Base-by-base conservation (phyloP, 2,888 invertebrate species). In the Strigamia crassipes region DNA sequence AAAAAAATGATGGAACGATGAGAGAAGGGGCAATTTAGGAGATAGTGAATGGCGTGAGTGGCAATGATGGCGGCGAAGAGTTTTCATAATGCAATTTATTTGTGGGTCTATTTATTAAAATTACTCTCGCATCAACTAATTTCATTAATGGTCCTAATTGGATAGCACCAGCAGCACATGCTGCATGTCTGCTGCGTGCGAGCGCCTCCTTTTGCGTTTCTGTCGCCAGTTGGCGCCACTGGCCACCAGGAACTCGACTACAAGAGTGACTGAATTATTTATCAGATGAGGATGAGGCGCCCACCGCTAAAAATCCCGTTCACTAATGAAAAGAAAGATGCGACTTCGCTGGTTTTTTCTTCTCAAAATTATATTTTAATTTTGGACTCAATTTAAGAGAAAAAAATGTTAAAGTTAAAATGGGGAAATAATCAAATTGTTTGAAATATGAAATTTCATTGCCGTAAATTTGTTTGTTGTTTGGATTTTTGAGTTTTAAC, bases 91-190 rank as follows among this genome's bases (percentile, higher is more conserved):
- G 15, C 38, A 66, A 56, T 38, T 81, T 81, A 34, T 34, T 21
- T 66, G 34, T 51, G 46, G 23, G 42, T 51, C 51, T 46, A 46
- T 80, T 80, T 46, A 46, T 80, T 46, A 80, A 80, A 80, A 41
- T 80, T 41, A 41, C 80, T 46, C 51, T 80, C 80, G 80, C 80
- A 80, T 80, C 41, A 46, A 46, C 80, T 80, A 80, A 80, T 80
- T 80, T 80, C 80, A 80, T 80, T 80, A 80, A 41, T 80, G 51
- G 80, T 15, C 27, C 46, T 80, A 80, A 80, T 80, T 80, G 41
- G 80, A 80, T 80, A 51, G 80, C 21, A 31, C 46, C 38, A 46
- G 46, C 46, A 46, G 31, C 73, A 34, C 34, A 34, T 78, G 31
- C 21, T 12, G 38, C 38, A 13, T 4, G 73, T 73, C 73, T 13